Conservation (phyloP, 2,888 invertebrate genomes). For the Drosophila hawaiiensis region DNA sequence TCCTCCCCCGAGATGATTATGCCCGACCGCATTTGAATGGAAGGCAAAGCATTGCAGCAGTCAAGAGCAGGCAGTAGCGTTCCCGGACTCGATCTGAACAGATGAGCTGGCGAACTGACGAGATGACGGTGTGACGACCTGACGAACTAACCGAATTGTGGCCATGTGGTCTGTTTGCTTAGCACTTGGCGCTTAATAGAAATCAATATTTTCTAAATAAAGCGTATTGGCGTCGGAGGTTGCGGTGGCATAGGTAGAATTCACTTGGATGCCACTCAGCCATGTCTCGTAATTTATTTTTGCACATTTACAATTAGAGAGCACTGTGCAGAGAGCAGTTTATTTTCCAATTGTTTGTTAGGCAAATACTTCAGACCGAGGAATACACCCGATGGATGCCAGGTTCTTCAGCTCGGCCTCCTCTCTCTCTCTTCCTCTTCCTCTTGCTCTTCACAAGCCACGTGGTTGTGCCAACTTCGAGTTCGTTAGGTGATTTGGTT, state of each 20-base stretch:
- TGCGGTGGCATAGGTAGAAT: slow-evolving; percentile 24
- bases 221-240: slow-evolving; percentile 37
- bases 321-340: slow-evolving; percentile 54
- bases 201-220: slow-evolving; percentile 80
- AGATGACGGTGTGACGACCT: background rate
- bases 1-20: slow-evolving; percentile 51
- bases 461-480: slow-evolving; percentile 40
- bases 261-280: slow-evolving; percentile 32
- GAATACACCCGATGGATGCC: slow-evolving; percentile 36
- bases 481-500: slow-evolving; percentile 80
- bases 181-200: slow-evolving; percentile 74
- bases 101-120: background rate
- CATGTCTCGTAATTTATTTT: slow-evolving; percentile 75
- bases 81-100: slow-evolving; percentile 36
- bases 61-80: slow-evolving; percentile 49
- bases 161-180: slow-evolving; percentile 55
- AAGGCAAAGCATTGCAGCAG: slow-evolving; percentile 53
- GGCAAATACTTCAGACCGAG: slow-evolving; percentile 71
- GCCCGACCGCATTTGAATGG: slow-evolving; percentile 61
- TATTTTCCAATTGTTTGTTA: slow-evolving; percentile 76
- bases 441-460: background rate
- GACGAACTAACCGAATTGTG: slow-evolving; percentile 10
- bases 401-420: slow-evolving; percentile 5
- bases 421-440: slow-evolving; percentile 8
- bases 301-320: slow-evolving; percentile 78